Percentiles rank a stretch among this genome's conserved stretches.
Evolutionary conservation across 2,797 vertebrate genomes (phyloP).

Genomic region (Muraenolepis orangiensis): DNA sequence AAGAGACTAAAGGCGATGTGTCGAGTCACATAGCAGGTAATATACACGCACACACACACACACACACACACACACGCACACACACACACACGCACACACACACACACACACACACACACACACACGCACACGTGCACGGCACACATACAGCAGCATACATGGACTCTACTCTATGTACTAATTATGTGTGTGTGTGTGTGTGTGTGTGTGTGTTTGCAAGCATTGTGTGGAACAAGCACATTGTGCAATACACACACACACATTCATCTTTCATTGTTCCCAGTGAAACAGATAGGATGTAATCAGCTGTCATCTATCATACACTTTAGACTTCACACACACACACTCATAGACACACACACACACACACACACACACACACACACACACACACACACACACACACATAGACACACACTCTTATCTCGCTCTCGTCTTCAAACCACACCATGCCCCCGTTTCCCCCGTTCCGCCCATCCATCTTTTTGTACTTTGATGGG

Average conservation of each 20-base stretch:
- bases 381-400: neutral
- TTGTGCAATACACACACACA: slow-evolving; percentile 6
- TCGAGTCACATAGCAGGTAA: slow-evolving; percentile 71
- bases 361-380: neutral
- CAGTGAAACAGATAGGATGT: slow-evolving; percentile 31
- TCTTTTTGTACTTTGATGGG: slow-evolving; percentile 18
- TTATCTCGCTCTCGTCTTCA: neutral
- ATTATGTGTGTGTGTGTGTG: too few relatives aligned
- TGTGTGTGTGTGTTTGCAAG: too few relatives aligned
- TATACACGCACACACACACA: neutral
- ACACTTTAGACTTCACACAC: neutral
- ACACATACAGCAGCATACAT: too few relatives aligned
- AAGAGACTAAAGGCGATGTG: slow-evolving; percentile 72
- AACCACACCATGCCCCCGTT: slow-evolving; percentile 4
- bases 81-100: slow-evolving; percentile 9
- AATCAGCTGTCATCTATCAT: slow-evolving; percentile 7
- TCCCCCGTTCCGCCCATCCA: neutral
- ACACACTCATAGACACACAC: neutral
- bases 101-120: neutral
- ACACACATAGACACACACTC: neutral
- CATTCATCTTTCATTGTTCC: slow-evolving; percentile 40
- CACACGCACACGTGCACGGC: neutral
- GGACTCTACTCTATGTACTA: neutral
- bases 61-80: neutral
- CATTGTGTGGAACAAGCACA: neutral